phyloP scores from a whole-genome alignment of 2,797 vertebrate genomes.

The Natrix natrix region DNA sequence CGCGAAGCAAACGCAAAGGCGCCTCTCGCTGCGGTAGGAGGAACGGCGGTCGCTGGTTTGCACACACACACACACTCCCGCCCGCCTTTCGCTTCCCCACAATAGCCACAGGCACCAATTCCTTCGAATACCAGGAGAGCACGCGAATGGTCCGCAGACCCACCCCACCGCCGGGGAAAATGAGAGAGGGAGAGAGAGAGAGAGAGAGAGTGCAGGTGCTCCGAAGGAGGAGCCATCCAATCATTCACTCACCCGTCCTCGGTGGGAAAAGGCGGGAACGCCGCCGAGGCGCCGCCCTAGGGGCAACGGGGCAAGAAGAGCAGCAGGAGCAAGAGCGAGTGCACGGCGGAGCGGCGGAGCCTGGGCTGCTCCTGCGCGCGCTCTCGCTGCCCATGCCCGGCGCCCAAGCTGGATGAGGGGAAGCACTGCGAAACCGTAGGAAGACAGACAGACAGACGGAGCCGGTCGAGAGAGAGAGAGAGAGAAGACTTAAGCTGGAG shows the following conservation, averaged over 20 bases:
- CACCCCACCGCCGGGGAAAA: neutral
- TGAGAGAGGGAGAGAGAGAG: neutral
- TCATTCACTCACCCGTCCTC: constrained; percentile 64
- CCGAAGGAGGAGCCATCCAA: neutral
- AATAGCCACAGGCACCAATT: neutral
- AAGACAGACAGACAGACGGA: constrained; percentile 25
- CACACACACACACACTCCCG: accelerated
- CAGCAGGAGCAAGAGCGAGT: constrained; percentile 50
- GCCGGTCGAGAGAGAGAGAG: neutral
- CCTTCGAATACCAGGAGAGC: neutral
- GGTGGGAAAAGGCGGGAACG: constrained; percentile 50
- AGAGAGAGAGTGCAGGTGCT: neutral
- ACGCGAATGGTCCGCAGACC: neutral
- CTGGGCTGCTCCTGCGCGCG: constrained; percentile 66
- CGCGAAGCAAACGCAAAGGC: neutral
- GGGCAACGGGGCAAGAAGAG: constrained; percentile 46
- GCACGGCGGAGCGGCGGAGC: constrained; percentile 51
- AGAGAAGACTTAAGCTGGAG: neutral
- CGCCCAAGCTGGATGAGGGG: constrained; percentile 48
- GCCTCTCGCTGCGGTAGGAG: neutral
- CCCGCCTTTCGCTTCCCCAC: no score
- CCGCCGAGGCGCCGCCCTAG: constrained; percentile 56
- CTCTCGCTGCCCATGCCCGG: constrained; percentile 71
- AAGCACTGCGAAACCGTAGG: constrained; percentile 50
- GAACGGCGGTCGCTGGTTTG: neutral